Percentiles rank a stretch among this genome's conserved stretches.
Evolutionary conservation across 2,888 invertebrate genomes (phyloP).

Genomic region (Stratiomys singularior): DNA sequence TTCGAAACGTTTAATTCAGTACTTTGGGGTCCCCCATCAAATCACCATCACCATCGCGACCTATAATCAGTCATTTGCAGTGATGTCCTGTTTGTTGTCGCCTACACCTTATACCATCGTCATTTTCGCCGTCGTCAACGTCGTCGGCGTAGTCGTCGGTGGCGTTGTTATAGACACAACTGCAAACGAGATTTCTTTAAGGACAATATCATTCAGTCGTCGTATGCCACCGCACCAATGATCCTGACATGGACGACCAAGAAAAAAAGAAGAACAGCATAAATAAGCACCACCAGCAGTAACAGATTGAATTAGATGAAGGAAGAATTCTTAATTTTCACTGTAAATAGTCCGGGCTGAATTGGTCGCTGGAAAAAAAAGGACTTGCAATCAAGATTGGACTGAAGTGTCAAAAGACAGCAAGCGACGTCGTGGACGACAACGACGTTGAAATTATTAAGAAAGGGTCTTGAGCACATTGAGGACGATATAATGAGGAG

Average conservation of each 20-base stretch:
- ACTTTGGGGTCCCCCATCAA: constrained; percentile 15
- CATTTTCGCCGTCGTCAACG: constrained; percentile 6
- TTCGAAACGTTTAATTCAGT: constrained; percentile 32
- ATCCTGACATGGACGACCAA: not conserved
- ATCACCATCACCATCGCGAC: constrained; percentile 38
- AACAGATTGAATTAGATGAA: constrained; percentile 53
- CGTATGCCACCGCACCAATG: constrained; percentile 6
- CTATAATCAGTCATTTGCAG: constrained; percentile 44
- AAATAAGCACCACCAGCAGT: constrained; percentile 48
- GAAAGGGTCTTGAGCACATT: too few relatives aligned
- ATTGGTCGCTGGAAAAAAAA: constrained; percentile 41
- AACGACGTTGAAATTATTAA: too few relatives aligned
- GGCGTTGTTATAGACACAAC: constrained; percentile 31
- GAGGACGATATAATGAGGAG: not conserved
- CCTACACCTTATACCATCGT: constrained; percentile 1
- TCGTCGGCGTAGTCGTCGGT: not conserved
- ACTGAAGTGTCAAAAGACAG: not conserved
- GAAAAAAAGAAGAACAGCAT: constrained; percentile 46
- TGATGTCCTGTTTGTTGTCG: constrained; percentile 39
- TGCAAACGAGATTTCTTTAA: constrained; percentile 16
- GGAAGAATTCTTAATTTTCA: constrained; percentile 52
- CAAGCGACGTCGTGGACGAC: not conserved
- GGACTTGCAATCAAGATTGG: constrained; percentile 51
- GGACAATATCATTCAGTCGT: constrained; percentile 20
- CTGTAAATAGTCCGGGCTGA: constrained; percentile 51